Evolutionary conservation across 2,797 vertebrate species (phyloP), one percentile per base, ranked within the genome.

Genomic region (Babyrousa celebensis): DNA sequence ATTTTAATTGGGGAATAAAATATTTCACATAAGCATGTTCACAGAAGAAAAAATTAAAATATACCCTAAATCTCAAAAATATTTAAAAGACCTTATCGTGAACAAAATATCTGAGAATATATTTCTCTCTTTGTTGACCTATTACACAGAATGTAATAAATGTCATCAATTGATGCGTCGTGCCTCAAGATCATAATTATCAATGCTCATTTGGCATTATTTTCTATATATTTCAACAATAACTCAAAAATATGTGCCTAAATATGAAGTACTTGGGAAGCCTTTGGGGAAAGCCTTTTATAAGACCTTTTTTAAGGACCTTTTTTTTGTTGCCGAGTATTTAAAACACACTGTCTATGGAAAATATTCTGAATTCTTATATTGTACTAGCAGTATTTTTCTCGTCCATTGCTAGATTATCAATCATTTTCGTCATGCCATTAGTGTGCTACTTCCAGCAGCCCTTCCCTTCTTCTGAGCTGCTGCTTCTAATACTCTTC

Each of bases 171-270:
- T 43, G 32, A 6, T 29, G 2, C 36, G 91, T 80, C 80, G 70
- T 62, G 27, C 36, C 40, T 80, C 32, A 52, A 91, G 83, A 84
- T 95, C 75, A 87, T 74, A 74, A 82, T 52, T 60, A 67, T 58
- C 56, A 60, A 23, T 58, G 36, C 36, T 36, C 36, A 36, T 36
- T 36, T 36, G 36, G 36, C 36, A 79, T 91, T 77, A 52, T 32
- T 85, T 36, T 91, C 75, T 80, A 60, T 71, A 21, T 23, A 29
- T 36, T 29, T 60, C 48, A 89, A 29, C 20, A 88, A 74, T 52
- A 83, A 21, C 16, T n/a, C 60, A 85, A 56, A n/a, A 40, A 85
- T 62, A 43, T 60, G 36, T 84, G n/a, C 71, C n/a, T 25, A 48
- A 84, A 84, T 77, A 60, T 52, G 23, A 84, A 54, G 20, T 62